Base-by-base conservation (phyloP, 2,113 vertebrate genomes). In the Dipodomys stephensi region DNA sequence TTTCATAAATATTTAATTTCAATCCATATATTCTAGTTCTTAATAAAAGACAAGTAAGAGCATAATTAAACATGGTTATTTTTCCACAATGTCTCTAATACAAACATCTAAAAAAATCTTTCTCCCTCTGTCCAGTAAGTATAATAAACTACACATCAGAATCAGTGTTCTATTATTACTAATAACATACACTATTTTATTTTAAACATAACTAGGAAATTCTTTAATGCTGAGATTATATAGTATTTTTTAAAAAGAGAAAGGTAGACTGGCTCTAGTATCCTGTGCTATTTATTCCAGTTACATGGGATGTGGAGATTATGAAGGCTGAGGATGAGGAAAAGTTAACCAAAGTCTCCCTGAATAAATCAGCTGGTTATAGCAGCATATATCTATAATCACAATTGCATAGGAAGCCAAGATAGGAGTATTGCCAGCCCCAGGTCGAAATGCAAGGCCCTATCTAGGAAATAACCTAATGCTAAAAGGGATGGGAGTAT, bases 1-100 rank as follows among this genome's bases (percentile, higher is more conserved):
- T 76, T 94, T 85, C 82, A 93, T 84, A 89, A 91, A 91, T 94
- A 95, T 96, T 94, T 88, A 87, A 83, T 90, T 82, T 62, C 62
- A 81, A 92, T 78, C 28, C 22, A 89, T 11, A 94, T 7, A 80
- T 76, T 87, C 60, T 73, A 10, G 32, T 27, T n/a, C 16, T 89
- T 77, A 83, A 88, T 30, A 93, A 88, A 94, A 94, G 46, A 82
- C 69, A 88, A 85, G 28, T 89, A 94, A 93, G 6, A 93, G n/a
- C 44, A 72, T 68, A 87, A 82, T 53, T 30, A 79, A n/a, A 46
- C 4, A 68, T 39, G 39, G 25, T 67, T 76, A 72, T 20, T 87
- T 94, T 64, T 91, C 74, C 62, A 81, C 49, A 65, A 46, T 76
- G 28, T 93, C 27, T 69, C 32, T 83, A 68, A 49, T 6, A 16